A percentile compares a stretch with the other conserved stretches of the same genome.
Evolutionary conservation across 2,797 vertebrate genomes (phyloP).

Genomic region (Sebastes iracundus): DNA sequence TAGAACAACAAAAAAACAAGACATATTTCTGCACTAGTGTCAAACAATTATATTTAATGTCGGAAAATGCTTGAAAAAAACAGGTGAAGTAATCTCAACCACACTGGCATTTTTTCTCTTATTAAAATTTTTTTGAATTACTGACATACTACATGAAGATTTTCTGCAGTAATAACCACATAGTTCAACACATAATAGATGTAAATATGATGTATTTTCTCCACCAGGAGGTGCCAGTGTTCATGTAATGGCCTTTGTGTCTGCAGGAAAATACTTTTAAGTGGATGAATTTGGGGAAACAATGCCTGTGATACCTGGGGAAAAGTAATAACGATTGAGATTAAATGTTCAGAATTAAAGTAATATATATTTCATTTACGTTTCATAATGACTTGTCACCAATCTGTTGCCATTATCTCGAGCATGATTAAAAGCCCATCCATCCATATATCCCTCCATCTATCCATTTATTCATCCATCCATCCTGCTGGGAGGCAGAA

Average conservation of each 20-base stretch:
- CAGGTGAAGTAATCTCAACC: background rate
- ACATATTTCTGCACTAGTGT: background rate
- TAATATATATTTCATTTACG: background rate
- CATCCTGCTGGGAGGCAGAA: slow-evolving; percentile 8
- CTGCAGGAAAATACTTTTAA: background rate
- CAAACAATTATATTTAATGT: background rate
- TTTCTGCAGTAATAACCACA: background rate
- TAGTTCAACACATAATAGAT: too few species aligned
- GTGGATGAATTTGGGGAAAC: background rate
- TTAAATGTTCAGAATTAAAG: background rate
- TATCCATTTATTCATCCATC: background rate
- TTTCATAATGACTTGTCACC: background rate
- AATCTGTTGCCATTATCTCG: background rate
- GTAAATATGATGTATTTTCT: background rate
- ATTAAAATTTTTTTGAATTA: background rate
- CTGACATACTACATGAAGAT: background rate
- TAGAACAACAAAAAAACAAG: background rate
- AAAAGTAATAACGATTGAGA: background rate
- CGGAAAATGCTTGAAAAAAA: background rate
- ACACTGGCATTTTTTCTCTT: background rate
- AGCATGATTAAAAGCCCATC: background rate
- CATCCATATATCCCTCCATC: background rate
- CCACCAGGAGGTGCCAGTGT: slow-evolving; percentile 71
- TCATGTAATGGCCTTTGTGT: slow-evolving; percentile 19
- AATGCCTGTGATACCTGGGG: background rate